These are phyloP conservation scores for Speoplatyrhinus poulsoni DNA, from an alignment of 2,113 vertebrate genomes.

Conservation along the genomic window DNA sequence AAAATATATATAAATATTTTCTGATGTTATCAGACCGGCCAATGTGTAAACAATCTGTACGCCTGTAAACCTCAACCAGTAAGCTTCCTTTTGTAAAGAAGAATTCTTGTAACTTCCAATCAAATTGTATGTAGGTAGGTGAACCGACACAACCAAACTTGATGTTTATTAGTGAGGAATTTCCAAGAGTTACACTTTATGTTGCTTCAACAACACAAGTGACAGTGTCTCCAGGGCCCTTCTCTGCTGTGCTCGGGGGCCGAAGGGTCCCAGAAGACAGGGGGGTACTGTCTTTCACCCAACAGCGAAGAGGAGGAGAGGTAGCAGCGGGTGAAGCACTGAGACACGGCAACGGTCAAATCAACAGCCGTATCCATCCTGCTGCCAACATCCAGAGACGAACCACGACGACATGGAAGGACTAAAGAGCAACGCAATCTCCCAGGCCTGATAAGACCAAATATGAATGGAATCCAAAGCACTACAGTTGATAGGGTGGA, in stretches of 20 bases:
- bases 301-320: conserved; percentile 56
- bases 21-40: conserved; percentile 8
- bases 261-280: conserved; percentile 60
- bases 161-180: not conserved
- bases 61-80: conserved; percentile 23
- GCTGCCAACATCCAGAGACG: conserved; percentile 61
- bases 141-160: conserved; percentile 19
- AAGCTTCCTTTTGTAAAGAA: conserved; percentile 15
- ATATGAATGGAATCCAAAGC: conserved; percentile 24
- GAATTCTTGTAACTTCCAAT: conserved; percentile 17
- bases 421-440: conserved; percentile 33
- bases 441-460: conserved; percentile 17
- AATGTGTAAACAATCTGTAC: conserved; percentile 22
- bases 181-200: conserved; percentile 20
- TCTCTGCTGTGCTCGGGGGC: conserved; percentile 49
- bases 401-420: conserved; percentile 54
- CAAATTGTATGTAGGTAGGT: conserved; percentile 18
- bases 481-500: conserved; percentile 7
- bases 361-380: conserved; percentile 78
- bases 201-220: conserved; percentile 50
- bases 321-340: conserved; percentile 57
- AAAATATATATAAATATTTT: conserved; percentile 52
- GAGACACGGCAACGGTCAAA: conserved; percentile 65
- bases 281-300: conserved; percentile 69
- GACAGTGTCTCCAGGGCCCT: conserved; percentile 57